Evolutionary conservation across 2,888 invertebrate species (phyloP), one percentile per base, ranked within the genome.

Genomic region (Caenorhabditis uteleia): DNA sequence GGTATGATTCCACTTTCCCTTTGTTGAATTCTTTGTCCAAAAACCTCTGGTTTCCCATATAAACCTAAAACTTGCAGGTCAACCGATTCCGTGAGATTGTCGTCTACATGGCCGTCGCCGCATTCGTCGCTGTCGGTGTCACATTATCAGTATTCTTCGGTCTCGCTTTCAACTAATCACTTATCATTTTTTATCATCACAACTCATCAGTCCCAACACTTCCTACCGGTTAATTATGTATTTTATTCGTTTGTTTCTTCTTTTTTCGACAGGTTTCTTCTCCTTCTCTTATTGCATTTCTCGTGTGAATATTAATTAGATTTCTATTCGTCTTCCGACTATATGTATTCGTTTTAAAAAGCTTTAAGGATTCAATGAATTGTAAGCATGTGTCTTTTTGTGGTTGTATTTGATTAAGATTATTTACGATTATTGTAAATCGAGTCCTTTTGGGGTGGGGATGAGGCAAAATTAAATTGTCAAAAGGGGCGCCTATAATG

Each of bases 21-120:
- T 20, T 34, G 34, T 34, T 16, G 7, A n/a, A 36, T 39, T 21
- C 21, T 34, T 16, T 6, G 18, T 18, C 23, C 14, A 16, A 8
- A 12, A 21, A 10, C 14, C 8, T 23, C 4, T 26, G n/a, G n/a
- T n/a, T n/a, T n/a, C n/a, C n/a, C n/a, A n/a, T n/a, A 14, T 14
- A 29, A 21, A 26, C n/a, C 21, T 5, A 21, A 10, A 26, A 14
- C 12, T 62, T 64, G n/a, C 64, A 64, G 64, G 50, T 53, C 0
- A 57, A 64, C 18, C 57, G 53, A 0, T 57, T 64, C 57, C 57
- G 64, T 3, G 64, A 64, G 27, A 47, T 57, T 23, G 46, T 57
- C 26, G 64, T 64, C 36, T 57, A 53, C 29, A 53, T 48, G 4
- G 57, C 64, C 14, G 64, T 64, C 7, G 29, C 56, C 4, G 42